These are phyloP conservation scores for Melanerpes aurifrons DNA, from an alignment of 2,113 vertebrate genomes.

Conservation along the genomic window DNA sequence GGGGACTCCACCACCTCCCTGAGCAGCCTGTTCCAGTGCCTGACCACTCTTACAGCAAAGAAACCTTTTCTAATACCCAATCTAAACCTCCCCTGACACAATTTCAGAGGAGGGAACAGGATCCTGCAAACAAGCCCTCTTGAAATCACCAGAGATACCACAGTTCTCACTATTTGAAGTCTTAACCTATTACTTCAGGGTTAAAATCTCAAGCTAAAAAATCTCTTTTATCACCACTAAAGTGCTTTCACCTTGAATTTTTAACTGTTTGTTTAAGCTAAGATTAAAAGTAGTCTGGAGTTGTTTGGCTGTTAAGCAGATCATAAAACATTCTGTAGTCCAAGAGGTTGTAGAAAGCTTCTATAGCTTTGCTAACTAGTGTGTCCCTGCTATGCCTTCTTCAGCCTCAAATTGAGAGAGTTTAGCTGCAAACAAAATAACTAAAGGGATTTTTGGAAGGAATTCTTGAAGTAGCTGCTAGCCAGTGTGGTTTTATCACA, in stretches of 20 bases:
- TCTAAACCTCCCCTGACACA: too few relatives aligned
- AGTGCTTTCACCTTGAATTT: slow-evolving; percentile 6
- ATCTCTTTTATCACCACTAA: background rate
- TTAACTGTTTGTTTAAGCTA: slow-evolving; percentile 12
- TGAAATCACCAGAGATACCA: background rate
- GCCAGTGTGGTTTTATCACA: background rate
- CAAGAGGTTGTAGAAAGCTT: background rate
- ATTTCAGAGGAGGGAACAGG: background rate
- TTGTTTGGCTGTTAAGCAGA: background rate
- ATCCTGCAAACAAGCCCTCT: background rate
- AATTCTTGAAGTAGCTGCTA: background rate
- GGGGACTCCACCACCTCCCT: too few relatives aligned
- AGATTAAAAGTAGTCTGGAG: background rate
- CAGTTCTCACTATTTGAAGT: background rate
- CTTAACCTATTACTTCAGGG: background rate
- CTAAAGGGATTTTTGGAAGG: background rate
- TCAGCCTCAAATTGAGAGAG: background rate
- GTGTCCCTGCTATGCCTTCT: background rate
- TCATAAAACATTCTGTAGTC: background rate
- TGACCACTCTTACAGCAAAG: too few relatives aligned
- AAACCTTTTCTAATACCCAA: too few relatives aligned
- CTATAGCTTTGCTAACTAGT: background rate
- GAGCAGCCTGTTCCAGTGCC: too few relatives aligned
- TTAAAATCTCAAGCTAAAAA: background rate
- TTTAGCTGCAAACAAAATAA: background rate